Conservation (phyloP, 2,797 vertebrate species). For the Chromis chromis region DNA sequence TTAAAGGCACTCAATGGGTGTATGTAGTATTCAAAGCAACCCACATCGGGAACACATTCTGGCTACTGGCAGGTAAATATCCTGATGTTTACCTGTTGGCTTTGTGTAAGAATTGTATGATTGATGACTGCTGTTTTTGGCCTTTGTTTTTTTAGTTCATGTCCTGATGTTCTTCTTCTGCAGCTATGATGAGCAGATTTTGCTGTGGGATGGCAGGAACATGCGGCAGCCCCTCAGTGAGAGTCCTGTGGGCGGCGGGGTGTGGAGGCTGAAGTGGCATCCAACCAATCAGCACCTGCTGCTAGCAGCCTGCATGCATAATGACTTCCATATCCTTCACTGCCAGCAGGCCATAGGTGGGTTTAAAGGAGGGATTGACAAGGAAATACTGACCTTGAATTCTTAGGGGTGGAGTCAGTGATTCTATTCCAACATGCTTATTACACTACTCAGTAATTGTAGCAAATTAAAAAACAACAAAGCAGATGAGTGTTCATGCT, state of each 20-base stretch:
- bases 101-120: neutral
- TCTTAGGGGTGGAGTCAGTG: neutral
- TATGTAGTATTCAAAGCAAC: slow-evolving; percentile 95
- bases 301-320: slow-evolving; percentile 95
- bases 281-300: slow-evolving; percentile 88
- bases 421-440: no score
- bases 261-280: slow-evolving; percentile 98
- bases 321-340: slow-evolving; percentile 91
- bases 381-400: neutral
- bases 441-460: no score
- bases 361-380: slow-evolving; percentile 16
- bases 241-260: slow-evolving; percentile 87
- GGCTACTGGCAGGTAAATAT: slow-evolving; percentile 93
- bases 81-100: neutral
- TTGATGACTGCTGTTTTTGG: neutral
- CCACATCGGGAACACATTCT: slow-evolving; percentile 90
- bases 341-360: slow-evolving; percentile 84
- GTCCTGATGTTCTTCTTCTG: slow-evolving; percentile 2
- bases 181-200: slow-evolving; percentile 94
- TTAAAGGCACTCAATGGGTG: slow-evolving; percentile 93
- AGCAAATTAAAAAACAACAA: no score
- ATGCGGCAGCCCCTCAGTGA: slow-evolving; percentile 89
- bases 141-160: neutral
- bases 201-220: slow-evolving; percentile 95
- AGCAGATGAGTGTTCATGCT: no score